Base-by-base conservation (phyloP, 1,140 invertebrate genomes). In the Archivesica marissinica region DNA sequence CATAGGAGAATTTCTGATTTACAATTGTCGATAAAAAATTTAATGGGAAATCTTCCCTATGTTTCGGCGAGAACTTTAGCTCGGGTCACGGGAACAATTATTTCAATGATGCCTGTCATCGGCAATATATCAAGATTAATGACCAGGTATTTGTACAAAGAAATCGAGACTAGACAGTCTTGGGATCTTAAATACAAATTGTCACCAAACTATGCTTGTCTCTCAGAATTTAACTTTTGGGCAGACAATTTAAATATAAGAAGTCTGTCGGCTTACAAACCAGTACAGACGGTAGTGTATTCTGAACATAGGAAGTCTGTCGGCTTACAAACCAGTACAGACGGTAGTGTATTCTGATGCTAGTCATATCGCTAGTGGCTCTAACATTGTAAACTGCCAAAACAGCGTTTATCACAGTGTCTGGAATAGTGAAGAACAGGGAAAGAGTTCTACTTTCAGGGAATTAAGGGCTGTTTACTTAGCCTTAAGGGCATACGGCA, bases 391-490 rank as follows among this genome's bases (percentile, higher is more conserved):
- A 23, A 75, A 25, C 17, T 2, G 4, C 3, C 72, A n/a, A n/a
- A 47, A 3, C 15, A 20, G 30, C n/a, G 30, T 7, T 75, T n/a
- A n/a, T n/a, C n/a, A n/a, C n/a, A n/a, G n/a, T 52, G 15, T 50
- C 4, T 75, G 15, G 44, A 52, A n/a, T 13, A 47, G 35, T 3
- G 41, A 50, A 30, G 72, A 33, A 6, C 28, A 13, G 20, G 13
- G 15, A 20, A 75, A 17, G 33, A 75, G 72, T 75, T 75, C 72
- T 35, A 75, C 41, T 52, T 75, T 75, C 30, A 50, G 47, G 25
- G 47, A 75, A 54, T 11, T 52, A 20, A 75, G 33, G 25, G 41
- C 72, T 13, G 25, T 75, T 41, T 39, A 17, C 35, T 38, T 72
- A 33, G 68, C 68, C 23, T 47, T 72, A 28, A 39, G 68, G 23